A percentile compares a stretch with the other conserved stretches of the same genome.
Conservation (phyloP, 1,140 invertebrate species). For the Euwallacea similis region DNA sequence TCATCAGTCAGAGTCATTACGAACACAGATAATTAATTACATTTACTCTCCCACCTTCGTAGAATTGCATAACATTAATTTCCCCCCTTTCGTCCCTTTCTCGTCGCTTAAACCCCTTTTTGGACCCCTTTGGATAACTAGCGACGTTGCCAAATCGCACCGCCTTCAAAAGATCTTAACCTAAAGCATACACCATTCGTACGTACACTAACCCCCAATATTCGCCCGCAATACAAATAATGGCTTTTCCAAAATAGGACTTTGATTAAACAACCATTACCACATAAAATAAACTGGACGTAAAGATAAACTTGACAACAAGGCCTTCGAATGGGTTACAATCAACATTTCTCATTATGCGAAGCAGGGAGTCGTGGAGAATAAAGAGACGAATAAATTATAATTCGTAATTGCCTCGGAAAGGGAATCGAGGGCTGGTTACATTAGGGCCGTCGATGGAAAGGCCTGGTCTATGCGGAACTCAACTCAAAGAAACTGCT, state of each 20-base stretch:
- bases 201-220: too few species aligned
- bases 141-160: conserved; percentile 20
- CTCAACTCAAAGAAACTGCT: too few species aligned
- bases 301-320: conserved; percentile 21
- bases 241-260: too few species aligned
- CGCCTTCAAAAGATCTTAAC: too few species aligned
- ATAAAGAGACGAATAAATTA: conserved; percentile 42
- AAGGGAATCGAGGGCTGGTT: too few species aligned
- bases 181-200: too few species aligned
- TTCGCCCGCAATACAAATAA: too few species aligned
- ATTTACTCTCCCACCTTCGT: conserved; percentile 56
- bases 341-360: conserved; percentile 55
- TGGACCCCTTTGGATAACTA: conserved; percentile 10
- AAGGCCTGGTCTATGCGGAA: too few species aligned
- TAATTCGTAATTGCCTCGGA: conserved; percentile 40
- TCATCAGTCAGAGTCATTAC: conserved; percentile 57
- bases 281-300: too few species aligned
- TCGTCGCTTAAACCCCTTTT: conserved; percentile 13
- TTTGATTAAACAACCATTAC: too few species aligned
- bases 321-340: conserved; percentile 40
- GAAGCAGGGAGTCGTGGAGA: conserved; percentile 30
- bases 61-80: conserved; percentile 58
- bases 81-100: conserved; percentile 36
- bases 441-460: too few species aligned
- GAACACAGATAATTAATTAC: conserved; percentile 57